Conservation (phyloP, 1,140 invertebrate species). For the Tigriopus japonicus region DNA sequence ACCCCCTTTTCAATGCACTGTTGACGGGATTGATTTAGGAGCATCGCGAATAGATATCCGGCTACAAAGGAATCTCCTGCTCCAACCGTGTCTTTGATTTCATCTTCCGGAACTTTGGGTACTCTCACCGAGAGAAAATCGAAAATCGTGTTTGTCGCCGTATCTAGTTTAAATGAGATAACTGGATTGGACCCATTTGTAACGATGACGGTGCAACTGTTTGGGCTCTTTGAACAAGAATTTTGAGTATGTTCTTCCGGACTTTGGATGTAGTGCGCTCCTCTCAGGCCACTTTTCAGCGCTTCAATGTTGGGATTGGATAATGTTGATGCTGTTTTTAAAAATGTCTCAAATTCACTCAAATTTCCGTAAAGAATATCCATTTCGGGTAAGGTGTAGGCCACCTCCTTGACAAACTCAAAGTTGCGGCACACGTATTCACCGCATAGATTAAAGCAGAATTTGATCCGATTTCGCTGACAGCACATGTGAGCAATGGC, state of each 20-base stretch:
- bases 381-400: neutral
- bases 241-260: neutral
- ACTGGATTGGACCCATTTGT: neutral
- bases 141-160: no score
- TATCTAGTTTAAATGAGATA: no score
- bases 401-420: neutral
- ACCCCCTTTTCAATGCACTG: slow-evolving; percentile 4
- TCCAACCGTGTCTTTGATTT: slow-evolving; percentile 3
- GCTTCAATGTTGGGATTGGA: neutral
- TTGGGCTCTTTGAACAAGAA: neutral
- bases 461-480: neutral
- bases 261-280: neutral
- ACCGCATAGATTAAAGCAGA: neutral
- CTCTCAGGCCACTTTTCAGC: neutral
- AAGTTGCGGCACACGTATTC: neutral
- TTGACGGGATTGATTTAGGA: neutral
- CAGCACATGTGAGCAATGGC: neutral
- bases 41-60: neutral
- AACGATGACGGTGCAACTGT: neutral
- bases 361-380: neutral
- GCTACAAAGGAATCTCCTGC: slow-evolving; percentile 2
- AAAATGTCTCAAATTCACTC: neutral
- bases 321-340: neutral
- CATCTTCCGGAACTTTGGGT: neutral
- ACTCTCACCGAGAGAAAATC: no score